A percentile compares a stretch with the other conserved stretches of the same genome.
Conservation (phyloP, 2,113 vertebrate genomes). For the Prochilodus magdalenae region DNA sequence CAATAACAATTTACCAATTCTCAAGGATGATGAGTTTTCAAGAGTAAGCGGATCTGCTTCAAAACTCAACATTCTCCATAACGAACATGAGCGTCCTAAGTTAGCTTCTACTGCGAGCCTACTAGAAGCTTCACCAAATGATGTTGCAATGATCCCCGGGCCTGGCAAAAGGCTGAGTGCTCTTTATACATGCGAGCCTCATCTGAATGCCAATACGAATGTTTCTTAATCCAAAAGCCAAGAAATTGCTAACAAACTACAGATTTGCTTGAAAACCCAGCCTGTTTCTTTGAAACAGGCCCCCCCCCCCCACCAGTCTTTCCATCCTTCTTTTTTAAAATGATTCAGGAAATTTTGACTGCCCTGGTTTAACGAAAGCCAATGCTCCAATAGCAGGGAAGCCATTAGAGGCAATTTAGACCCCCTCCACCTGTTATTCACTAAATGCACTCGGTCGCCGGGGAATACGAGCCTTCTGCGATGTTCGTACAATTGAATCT, state of each 20-base stretch:
- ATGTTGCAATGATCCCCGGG: not conserved
- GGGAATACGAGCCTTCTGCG: conserved; percentile 26
- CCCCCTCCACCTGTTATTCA: conserved; percentile 14
- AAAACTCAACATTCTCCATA: too few relatives aligned
- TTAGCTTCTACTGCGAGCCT: too few relatives aligned
- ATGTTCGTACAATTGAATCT: conserved; percentile 38
- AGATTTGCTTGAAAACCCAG: not conserved
- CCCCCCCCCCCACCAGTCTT: too few relatives aligned
- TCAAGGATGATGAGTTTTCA: too few relatives aligned
- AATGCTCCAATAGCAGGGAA: not conserved
- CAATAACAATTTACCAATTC: too few relatives aligned
- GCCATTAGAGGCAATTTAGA: conserved; percentile 44
- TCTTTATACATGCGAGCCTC: too few relatives aligned
- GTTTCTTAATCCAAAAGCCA: not conserved
- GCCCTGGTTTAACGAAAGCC: conserved; percentile 5
- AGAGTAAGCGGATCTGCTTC: too few relatives aligned
- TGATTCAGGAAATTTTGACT: not conserved
- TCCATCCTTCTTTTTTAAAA: too few relatives aligned
- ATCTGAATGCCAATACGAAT: not conserved
- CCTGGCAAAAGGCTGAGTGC: too few relatives aligned
- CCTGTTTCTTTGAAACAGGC: not conserved
- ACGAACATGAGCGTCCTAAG: too few relatives aligned
- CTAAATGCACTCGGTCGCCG: conserved; percentile 10
- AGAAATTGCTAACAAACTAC: not conserved
- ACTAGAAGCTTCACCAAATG: not conserved